Evolutionary conservation across 2,797 vertebrate species (phyloP).

Genomic region (Vultur gryphus): DNA sequence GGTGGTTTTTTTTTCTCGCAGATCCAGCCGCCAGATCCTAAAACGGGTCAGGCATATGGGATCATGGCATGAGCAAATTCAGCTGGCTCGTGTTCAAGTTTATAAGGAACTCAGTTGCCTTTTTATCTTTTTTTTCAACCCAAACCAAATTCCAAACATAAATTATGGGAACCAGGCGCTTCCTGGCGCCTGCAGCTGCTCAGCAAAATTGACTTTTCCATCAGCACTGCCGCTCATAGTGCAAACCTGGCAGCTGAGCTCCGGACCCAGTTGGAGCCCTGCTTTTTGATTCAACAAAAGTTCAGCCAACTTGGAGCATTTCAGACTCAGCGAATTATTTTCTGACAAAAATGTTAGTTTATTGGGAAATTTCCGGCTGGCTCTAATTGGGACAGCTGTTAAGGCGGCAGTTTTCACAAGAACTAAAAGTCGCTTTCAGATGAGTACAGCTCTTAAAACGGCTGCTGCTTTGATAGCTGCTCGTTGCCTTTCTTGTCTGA

Average conservation of each 20-base stretch:
- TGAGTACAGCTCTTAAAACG: constrained; percentile 33
- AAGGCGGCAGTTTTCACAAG: constrained; percentile 25
- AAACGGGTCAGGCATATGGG: constrained; percentile 47
- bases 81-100: not conserved
- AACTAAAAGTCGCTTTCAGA: not conserved
- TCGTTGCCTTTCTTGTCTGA: constrained; percentile 45
- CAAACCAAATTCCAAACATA: not conserved
- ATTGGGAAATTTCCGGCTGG: constrained; percentile 52
- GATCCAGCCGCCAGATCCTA: not conserved
- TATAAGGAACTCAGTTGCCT: not conserved
- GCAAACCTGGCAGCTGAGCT: constrained; percentile 31
- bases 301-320: constrained; percentile 43
- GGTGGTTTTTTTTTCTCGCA: not conserved
- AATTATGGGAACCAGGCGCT: not conserved
- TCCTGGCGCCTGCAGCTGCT: constrained; percentile 54
- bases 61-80: not conserved
- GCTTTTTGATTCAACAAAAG: not conserved
- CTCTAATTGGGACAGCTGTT: constrained; percentile 63
- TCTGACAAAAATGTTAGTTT: constrained; percentile 7
- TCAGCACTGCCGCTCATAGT: not conserved
- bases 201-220: constrained; percentile 13
- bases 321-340: constrained; percentile 52
- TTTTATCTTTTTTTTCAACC: not conserved
- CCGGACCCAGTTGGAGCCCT: not conserved
- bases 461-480: constrained; percentile 55